phyloP scores from a whole-genome alignment of 2,888 invertebrate species.

The Ptycholaimellus sp. region DNA sequence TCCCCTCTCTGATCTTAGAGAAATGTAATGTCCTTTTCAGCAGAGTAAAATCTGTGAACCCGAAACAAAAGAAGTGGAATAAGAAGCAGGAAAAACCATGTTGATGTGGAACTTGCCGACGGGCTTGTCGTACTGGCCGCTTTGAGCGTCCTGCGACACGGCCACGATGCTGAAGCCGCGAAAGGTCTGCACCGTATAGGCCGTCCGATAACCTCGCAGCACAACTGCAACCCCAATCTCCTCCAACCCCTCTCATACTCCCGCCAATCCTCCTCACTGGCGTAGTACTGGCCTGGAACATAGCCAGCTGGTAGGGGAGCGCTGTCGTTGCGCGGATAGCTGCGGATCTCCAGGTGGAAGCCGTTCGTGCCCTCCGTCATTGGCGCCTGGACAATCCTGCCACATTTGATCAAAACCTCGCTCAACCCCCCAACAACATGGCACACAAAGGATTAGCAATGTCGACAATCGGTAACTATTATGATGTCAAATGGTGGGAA shows the following conservation, averaged over 20 bases:
- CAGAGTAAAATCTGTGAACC: no score
- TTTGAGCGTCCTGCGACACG: constrained; percentile 10
- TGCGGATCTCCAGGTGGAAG: not conserved
- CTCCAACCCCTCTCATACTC: not conserved
- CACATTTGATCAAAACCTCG: no score
- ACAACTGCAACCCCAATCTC: constrained; percentile 11
- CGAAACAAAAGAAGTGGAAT: no score
- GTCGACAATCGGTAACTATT: no score
- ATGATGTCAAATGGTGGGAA: no score
- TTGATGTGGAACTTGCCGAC: constrained; percentile 20
- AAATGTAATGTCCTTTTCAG: not conserved
- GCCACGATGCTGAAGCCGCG: constrained; percentile 22
- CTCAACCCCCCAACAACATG: no score
- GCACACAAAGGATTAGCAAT: no score
- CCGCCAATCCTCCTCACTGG: not conserved
- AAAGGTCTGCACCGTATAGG: constrained; percentile 25
- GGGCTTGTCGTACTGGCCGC: constrained; percentile 8
- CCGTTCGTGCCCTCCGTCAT: constrained; percentile 1
- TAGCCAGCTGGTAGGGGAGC: constrained; percentile 4
- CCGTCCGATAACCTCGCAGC: constrained; percentile 19
- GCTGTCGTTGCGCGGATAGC: not conserved
- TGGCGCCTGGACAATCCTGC: no score
- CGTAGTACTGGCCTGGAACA: constrained; percentile 6
- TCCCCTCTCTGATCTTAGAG: not conserved
- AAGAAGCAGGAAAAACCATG: no score